Percentiles rank a stretch among this genome's conserved stretches.
phyloP scores from a whole-genome alignment of 1,140 invertebrate species.

The Drosophila pseudoananassae region DNA sequence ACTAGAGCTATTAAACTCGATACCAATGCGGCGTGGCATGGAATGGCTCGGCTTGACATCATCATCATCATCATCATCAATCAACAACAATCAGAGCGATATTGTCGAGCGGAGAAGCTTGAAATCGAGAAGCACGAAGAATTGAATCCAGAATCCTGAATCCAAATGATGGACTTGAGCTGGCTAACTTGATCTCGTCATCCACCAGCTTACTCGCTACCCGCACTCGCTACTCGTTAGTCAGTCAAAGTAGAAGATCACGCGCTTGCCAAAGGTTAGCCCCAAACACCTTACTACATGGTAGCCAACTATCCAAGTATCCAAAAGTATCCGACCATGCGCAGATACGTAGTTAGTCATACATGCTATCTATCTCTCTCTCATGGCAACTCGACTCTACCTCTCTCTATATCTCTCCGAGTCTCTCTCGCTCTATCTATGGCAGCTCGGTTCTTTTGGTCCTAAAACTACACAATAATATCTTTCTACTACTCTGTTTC shows the following conservation, averaged over 20 bases:
- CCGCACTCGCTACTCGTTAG: constrained; percentile 65
- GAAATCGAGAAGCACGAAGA: constrained; percentile 20
- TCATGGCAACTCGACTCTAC: constrained; percentile 49
- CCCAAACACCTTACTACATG: constrained; percentile 71
- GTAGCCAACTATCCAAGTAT: constrained; percentile 51
- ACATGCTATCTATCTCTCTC: constrained; percentile 61
- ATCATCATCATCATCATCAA: constrained; percentile 14
- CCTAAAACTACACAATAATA: constrained; percentile 9
- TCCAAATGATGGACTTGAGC: constrained; percentile 44
- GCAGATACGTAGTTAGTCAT: constrained; percentile 78
- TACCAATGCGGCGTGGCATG: constrained; percentile 13
- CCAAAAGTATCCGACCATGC: constrained; percentile 35
- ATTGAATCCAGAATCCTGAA: background rate
- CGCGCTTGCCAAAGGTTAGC: constrained; percentile 79
- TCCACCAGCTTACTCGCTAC: constrained; percentile 40
- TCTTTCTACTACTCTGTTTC: constrained; percentile 22
- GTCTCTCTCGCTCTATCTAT: constrained; percentile 7
- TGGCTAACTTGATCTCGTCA: constrained; percentile 43
- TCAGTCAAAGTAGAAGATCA: constrained; percentile 74
- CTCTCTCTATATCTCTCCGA: constrained; percentile 8
- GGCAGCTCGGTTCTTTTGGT: constrained; percentile 9
- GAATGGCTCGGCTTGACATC: constrained; percentile 7
- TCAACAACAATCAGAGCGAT: constrained; percentile 27
- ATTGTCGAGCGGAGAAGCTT: constrained; percentile 51
- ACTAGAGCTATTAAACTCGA: constrained; percentile 41